Evolutionary conservation across 1,140 invertebrate genomes (phyloP).

Genomic region (Cotesia vestalis): DNA sequence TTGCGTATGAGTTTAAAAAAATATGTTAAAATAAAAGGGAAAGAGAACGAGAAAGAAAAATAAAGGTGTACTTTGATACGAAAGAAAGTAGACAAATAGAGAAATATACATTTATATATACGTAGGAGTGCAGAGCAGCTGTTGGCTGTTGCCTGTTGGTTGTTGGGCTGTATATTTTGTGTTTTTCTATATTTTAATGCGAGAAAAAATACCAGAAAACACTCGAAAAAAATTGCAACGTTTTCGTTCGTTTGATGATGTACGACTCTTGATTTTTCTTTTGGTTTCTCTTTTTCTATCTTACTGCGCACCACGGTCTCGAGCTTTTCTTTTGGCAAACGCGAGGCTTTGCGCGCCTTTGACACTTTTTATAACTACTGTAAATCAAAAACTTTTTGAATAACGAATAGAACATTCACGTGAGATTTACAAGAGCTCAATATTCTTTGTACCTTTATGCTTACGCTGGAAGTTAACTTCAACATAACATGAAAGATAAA

Average conservation of each 20-base stretch:
- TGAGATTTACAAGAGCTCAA: slow-evolving; percentile 8
- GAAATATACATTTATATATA: too few species aligned
- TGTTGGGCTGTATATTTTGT: too few species aligned
- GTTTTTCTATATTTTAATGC: too few species aligned
- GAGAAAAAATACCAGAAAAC: slow-evolving; percentile 13
- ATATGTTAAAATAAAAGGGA: slow-evolving; percentile 45
- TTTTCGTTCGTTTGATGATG: slow-evolving; percentile 24
- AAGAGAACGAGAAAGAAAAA: slow-evolving; percentile 33
- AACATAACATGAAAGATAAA: too few species aligned
- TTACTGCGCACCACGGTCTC: too few species aligned
- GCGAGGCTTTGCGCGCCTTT: neutral
- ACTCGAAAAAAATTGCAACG: slow-evolving; percentile 18
- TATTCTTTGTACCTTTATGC: slow-evolving; percentile 1
- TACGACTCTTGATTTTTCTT: slow-evolving; percentile 5
- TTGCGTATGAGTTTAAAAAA: neutral
- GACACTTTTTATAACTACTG: neutral
- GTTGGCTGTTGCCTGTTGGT: too few species aligned
- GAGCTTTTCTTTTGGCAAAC: slow-evolving; percentile 1
- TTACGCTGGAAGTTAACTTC: too few species aligned
- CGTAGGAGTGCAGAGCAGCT: too few species aligned
- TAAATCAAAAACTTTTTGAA: slow-evolving; percentile 17
- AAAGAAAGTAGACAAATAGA: too few species aligned
- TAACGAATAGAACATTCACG: slow-evolving; percentile 12
- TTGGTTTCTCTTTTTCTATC: too few species aligned
- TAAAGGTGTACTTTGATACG: neutral